A percentile compares a stretch with the other conserved stretches of the same genome.
Conservation (phyloP, 2,797 vertebrate species). For the Erethizon dorsatum region DNA sequence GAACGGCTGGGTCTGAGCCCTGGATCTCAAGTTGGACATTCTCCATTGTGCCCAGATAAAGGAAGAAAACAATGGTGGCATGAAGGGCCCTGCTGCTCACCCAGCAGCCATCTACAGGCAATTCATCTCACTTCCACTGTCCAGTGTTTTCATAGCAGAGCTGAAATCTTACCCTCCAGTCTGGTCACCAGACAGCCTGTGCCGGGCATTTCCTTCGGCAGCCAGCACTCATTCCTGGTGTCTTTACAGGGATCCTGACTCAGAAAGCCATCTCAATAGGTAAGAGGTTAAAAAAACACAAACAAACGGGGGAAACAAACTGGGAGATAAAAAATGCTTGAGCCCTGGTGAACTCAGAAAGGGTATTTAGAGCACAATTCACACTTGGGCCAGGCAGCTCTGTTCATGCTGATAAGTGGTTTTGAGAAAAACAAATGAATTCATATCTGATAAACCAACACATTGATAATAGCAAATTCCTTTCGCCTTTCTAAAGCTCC, state of each 20-base stretch:
- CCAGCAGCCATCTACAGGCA: conserved; percentile 13
- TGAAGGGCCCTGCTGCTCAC: background rate
- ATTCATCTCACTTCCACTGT: conserved; percentile 82
- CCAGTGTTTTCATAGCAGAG: conserved; percentile 82
- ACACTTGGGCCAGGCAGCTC: conserved; percentile 80
- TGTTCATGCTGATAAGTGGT: conserved; percentile 83
- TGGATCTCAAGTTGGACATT: conserved; percentile 69
- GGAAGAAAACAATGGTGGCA: conserved; percentile 24
- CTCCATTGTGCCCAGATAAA: conserved; percentile 55
- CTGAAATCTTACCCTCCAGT: conserved; percentile 84
- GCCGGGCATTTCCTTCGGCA: conserved; percentile 84
- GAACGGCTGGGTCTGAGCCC: background rate
- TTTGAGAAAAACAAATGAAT: conserved; percentile 88
- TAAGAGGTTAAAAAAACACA: conserved; percentile 89
- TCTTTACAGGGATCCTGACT: conserved; percentile 89
- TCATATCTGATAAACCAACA: conserved; percentile 83
- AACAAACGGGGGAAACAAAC: conserved; percentile 90
- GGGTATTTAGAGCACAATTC: conserved; percentile 86
- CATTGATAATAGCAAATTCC: conserved; percentile 83
- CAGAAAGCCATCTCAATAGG: conserved; percentile 88
- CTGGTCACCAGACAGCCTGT: conserved; percentile 72
- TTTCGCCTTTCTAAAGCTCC: conserved; percentile 82
- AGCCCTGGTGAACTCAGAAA: conserved; percentile 82
- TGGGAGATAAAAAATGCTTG: conserved; percentile 84
- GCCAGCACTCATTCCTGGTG: conserved; percentile 81